phyloP scores from a whole-genome alignment of 2,888 invertebrate species.

The Drosophila koepferae region DNA sequence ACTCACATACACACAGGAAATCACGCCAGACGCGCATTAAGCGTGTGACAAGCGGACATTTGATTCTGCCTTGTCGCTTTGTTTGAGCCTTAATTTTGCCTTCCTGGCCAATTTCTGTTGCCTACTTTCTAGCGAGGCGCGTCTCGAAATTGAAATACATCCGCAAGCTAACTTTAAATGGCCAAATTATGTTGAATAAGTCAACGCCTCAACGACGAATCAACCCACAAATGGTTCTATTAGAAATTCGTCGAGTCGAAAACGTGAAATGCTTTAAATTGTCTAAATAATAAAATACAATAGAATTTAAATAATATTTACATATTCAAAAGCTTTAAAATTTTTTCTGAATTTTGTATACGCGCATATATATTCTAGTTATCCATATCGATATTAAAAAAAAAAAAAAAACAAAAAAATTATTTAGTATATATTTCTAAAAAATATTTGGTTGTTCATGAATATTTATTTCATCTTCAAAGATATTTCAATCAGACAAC shows the following conservation, averaged over 20 bases:
- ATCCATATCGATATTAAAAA: no score
- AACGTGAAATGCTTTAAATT: not conserved
- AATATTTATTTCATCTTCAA: no score
- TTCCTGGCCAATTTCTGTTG: constrained; percentile 19
- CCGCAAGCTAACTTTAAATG: constrained; percentile 17
- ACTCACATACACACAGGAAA: constrained; percentile 45
- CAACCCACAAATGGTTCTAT: not conserved
- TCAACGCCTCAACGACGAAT: not conserved
- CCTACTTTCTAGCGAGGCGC: constrained; percentile 35
- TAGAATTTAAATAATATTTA: not conserved
- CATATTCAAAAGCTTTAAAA: not conserved
- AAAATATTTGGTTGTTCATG: no score
- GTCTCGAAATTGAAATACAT: constrained; percentile 12
- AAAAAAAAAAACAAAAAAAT: no score
- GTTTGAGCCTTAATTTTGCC: constrained; percentile 9
- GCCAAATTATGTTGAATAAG: constrained; percentile 14
- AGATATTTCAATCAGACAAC: no score
- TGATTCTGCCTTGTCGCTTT: constrained; percentile 43
- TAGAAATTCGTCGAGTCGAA: not conserved
- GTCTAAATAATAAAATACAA: not conserved
- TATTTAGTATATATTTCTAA: no score
- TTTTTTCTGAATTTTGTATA: no score
- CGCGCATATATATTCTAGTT: no score
- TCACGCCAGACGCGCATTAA: constrained; percentile 75
- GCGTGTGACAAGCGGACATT: constrained; percentile 62